Percentiles rank a stretch among this genome's conserved stretches.
Conservation (phyloP, 2,797 vertebrate species). For the Adelosebastes latens region DNA sequence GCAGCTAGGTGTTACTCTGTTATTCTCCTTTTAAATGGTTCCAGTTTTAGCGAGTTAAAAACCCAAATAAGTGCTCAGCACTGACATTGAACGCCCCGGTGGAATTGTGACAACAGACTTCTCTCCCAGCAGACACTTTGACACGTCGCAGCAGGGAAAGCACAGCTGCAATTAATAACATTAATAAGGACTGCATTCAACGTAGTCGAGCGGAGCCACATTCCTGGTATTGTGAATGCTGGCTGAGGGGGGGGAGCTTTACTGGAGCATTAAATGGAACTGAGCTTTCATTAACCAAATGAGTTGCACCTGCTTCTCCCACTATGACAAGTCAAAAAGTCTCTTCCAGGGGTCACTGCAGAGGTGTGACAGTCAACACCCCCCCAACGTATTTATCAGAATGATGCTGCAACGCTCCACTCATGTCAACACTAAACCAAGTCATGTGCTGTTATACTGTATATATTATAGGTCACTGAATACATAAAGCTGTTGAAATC, state of each 20-base stretch:
- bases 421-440: background rate
- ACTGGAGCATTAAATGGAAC: slow-evolving; percentile 19
- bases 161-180: slow-evolving; percentile 23
- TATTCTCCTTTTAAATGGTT: background rate
- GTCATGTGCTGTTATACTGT: slow-evolving; percentile 1
- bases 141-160: slow-evolving; percentile 13
- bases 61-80: slow-evolving; percentile 1
- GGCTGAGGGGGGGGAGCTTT: background rate
- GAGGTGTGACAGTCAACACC: background rate
- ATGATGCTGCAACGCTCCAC: background rate
- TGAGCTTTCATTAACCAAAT: slow-evolving; percentile 18
- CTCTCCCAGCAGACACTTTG: slow-evolving; percentile 3
- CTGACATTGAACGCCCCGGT: background rate
- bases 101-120: background rate
- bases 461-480: background rate
- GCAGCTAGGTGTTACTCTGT: background rate
- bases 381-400: slow-evolving; percentile 1
- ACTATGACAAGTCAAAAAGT: slow-evolving; percentile 6
- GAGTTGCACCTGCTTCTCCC: background rate
- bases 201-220: slow-evolving; percentile 4
- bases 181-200: slow-evolving; percentile 12
- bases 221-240: background rate
- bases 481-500: slow-evolving; percentile 4
- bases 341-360: background rate
- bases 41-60: background rate